Percentiles rank a stretch among this genome's conserved stretches.
These are phyloP conservation scores for Ephestia elutella DNA, from an alignment of 1,140 invertebrate species.

Conservation along the genomic window DNA sequence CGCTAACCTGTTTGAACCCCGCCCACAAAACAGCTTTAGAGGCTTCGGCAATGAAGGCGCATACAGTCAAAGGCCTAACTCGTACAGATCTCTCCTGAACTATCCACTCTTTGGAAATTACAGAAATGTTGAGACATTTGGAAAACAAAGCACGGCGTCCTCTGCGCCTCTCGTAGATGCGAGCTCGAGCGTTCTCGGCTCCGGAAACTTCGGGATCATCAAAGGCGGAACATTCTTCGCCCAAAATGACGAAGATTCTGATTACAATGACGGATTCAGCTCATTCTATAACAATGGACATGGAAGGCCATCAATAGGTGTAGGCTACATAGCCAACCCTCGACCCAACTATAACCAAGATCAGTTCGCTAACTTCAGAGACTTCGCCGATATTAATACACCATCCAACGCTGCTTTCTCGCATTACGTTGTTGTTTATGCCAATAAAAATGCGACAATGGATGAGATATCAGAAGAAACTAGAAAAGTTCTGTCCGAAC, in stretches of 20 bases:
- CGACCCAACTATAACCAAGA: slow-evolving; percentile 79
- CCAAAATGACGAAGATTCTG: slow-evolving; percentile 71
- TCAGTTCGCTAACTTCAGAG: slow-evolving; percentile 90
- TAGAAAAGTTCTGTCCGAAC: slow-evolving; percentile 73
- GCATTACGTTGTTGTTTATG: slow-evolving; percentile 86
- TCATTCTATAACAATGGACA: slow-evolving; percentile 82
- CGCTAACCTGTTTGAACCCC: slow-evolving; percentile 67
- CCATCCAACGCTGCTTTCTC: slow-evolving; percentile 87
- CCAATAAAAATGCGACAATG: slow-evolving; percentile 80
- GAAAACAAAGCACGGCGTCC: slow-evolving; percentile 49
- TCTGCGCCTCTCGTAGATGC: slow-evolving; percentile 61
- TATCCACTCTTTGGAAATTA: slow-evolving; percentile 66
- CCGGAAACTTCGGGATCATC: slow-evolving; percentile 92
- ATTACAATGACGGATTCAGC: slow-evolving; percentile 60
- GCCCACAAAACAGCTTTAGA: slow-evolving; percentile 58
- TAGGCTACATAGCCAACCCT: slow-evolving; percentile 74
- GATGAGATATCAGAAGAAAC: slow-evolving; percentile 66
- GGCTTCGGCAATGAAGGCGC: slow-evolving; percentile 64
- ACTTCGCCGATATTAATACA: slow-evolving; percentile 91
- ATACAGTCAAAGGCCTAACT: slow-evolving; percentile 69
- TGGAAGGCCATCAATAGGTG: slow-evolving; percentile 77
- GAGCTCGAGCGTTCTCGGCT: slow-evolving; percentile 79
- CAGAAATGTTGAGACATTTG: slow-evolving; percentile 53
- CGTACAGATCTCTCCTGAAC: slow-evolving; percentile 66
- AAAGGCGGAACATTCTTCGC: slow-evolving; percentile 89